Evolutionary conservation across 1,140 invertebrate species (phyloP).

Genomic region (Colletes gigas): DNA sequence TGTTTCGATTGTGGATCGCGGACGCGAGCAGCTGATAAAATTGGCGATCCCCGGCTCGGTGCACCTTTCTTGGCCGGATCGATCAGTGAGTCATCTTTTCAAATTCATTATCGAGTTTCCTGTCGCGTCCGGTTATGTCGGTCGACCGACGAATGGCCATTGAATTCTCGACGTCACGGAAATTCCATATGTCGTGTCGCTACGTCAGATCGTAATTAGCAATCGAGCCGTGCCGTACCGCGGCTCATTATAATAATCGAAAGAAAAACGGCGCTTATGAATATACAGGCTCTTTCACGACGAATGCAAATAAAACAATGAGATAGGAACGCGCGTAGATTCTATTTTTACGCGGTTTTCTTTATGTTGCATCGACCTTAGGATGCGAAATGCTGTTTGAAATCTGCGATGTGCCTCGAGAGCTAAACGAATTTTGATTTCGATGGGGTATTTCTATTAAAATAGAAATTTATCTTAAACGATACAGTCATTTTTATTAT

Average conservation of each 20-base stretch:
- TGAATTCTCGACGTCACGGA: constrained; percentile 2
- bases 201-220: constrained; percentile 22
- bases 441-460: too few species aligned
- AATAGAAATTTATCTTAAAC: too few species aligned
- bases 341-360: not conserved
- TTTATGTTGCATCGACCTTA: too few species aligned
- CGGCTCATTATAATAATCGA: not conserved
- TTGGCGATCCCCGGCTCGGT: not conserved
- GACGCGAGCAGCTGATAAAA: not conserved
- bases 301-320: too few species aligned
- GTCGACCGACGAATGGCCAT: constrained; percentile 3
- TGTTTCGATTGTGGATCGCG: constrained; percentile 24
- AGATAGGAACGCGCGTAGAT: too few species aligned
- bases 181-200: constrained; percentile 21
- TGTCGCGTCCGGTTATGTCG: constrained; percentile 32
- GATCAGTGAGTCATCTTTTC: constrained; percentile 38
- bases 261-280: not conserved
- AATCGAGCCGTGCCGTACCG: not conserved
- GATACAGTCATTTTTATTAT: too few species aligned
- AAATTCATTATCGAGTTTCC: constrained; percentile 42
- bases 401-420: too few species aligned
- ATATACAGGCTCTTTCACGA: not conserved
- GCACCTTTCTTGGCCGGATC: constrained; percentile 11
- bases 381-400: too few species aligned
- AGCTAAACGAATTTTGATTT: too few species aligned